These are phyloP conservation scores for Cheilosia pagana DNA, from an alignment of 2,888 invertebrate genomes.

Conservation along the genomic window DNA sequence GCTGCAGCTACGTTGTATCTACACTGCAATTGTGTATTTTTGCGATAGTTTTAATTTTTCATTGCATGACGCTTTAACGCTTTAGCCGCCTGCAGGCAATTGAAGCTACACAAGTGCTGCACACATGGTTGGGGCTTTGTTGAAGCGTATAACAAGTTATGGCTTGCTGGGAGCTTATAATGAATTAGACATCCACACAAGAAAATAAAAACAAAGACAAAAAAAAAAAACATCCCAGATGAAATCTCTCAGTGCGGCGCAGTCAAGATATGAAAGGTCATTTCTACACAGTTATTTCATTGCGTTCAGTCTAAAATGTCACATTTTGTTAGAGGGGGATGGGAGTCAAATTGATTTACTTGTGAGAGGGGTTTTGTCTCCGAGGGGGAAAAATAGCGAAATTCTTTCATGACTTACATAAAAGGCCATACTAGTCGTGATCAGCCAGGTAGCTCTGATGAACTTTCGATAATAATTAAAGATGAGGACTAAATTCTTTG, in stretches of 20 bases:
- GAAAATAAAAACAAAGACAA: conserved; percentile 32
- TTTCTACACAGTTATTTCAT: conserved; percentile 47
- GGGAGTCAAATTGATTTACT: conserved; percentile 47
- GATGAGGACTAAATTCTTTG: neutral
- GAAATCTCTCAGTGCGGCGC: conserved; percentile 44
- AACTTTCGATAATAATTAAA: conserved; percentile 65
- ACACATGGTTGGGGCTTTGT: conserved; percentile 61
- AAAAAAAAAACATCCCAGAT: conserved; percentile 43
- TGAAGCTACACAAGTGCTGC: conserved; percentile 63
- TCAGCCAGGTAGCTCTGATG: conserved; percentile 44
- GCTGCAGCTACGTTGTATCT: conserved; percentile 6
- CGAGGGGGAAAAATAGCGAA: neutral
- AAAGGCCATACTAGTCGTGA: conserved; percentile 41
- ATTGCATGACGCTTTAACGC: conserved; percentile 42
- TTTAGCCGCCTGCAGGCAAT: conserved; percentile 55
- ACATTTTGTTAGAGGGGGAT: conserved; percentile 19
- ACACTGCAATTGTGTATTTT: conserved; percentile 42
- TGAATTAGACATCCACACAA: conserved; percentile 43
- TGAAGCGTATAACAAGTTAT: conserved; percentile 66
- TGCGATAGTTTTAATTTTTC: conserved; percentile 9
- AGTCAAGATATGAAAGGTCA: conserved; percentile 66
- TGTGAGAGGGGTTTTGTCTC: neutral
- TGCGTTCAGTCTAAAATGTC: conserved; percentile 65
- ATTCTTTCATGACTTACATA: conserved; percentile 10
- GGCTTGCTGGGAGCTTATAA: conserved; percentile 64